Conservation (phyloP, 2,113 vertebrate species). For the Cygnus buccinator region DNA sequence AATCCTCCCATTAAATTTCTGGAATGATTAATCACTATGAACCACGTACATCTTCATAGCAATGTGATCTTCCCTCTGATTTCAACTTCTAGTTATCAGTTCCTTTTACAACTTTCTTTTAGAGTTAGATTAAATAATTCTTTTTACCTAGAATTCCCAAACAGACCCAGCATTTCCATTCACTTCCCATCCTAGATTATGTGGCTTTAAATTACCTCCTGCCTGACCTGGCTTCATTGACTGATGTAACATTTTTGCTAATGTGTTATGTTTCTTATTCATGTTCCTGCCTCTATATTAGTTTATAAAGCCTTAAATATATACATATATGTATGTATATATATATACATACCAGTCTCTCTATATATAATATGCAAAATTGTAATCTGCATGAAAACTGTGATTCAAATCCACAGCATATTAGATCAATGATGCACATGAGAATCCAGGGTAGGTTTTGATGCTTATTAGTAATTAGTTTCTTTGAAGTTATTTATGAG, state of each 20-base stretch:
- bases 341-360: not conserved
- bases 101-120: not conserved
- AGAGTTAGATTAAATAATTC: not conserved
- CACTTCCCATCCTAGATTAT: not conserved
- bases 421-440: not conserved
- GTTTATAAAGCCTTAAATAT: not conserved
- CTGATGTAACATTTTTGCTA: not conserved
- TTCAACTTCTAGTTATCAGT: not conserved
- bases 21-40: conserved; percentile 28
- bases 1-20: not conserved
- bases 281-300: not conserved
- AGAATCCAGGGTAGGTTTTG: not conserved
- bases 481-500: not conserved
- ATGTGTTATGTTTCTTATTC: not conserved
- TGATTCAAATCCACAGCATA: not conserved
- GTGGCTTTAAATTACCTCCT: not conserved
- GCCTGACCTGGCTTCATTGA: not conserved
- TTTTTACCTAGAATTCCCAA: not conserved
- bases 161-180: not conserved
- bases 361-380: not conserved
- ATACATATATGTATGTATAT: rapidly evolving
- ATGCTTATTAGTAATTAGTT: not conserved
- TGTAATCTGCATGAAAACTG: not conserved
- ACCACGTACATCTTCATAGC: not conserved
- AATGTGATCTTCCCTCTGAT: conserved; percentile 5